Evolutionary conservation across 2,113 vertebrate species (phyloP).

Genomic region (Cebus imitator): DNA sequence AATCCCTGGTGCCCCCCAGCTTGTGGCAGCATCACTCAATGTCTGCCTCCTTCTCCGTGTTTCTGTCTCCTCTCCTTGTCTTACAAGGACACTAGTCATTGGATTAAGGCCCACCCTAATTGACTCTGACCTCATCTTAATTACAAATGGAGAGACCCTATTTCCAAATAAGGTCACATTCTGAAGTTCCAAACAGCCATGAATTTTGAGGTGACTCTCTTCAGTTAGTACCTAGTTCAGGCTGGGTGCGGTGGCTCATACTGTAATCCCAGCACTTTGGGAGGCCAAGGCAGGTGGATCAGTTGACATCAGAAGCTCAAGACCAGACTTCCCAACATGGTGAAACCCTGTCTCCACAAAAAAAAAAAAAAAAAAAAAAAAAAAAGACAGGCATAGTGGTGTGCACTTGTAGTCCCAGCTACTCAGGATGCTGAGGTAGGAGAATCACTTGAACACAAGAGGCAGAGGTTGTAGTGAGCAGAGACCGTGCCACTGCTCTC

Average conservation of each 20-base stretch:
- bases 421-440: too few relatives aligned
- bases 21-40: rapidly evolving
- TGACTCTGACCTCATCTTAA: background rate
- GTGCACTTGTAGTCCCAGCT: too few relatives aligned
- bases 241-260: background rate
- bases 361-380: background rate
- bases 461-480: too few relatives aligned
- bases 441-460: too few relatives aligned
- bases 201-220: background rate
- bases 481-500: too few relatives aligned
- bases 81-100: background rate
- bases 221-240: background rate
- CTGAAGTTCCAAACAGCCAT: background rate
- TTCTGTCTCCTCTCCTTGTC: background rate
- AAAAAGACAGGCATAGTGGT: too few relatives aligned
- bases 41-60: background rate
- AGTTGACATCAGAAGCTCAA: background rate
- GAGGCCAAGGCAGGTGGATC: background rate
- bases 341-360: background rate
- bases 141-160: background rate
- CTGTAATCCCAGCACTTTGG: background rate
- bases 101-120: background rate
- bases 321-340: background rate
- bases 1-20: background rate
- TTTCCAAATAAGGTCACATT: background rate